A percentile compares a stretch with the other conserved stretches of the same genome.
Conservation (phyloP, 2,888 invertebrate species). For the Ectobius pallidus region DNA sequence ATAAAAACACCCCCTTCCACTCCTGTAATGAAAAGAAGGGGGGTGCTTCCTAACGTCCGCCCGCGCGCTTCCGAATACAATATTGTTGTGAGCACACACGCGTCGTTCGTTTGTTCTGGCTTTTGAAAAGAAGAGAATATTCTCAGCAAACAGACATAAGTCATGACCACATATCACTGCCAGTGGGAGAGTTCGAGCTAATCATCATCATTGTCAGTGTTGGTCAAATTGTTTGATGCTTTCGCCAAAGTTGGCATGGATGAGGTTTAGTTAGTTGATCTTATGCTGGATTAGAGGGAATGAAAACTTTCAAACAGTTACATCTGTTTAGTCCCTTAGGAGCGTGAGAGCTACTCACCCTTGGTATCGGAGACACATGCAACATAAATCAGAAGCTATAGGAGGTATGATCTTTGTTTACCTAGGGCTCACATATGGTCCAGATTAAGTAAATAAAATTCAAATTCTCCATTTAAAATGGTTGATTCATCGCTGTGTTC, state of each 20-base stretch:
- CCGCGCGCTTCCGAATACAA: background rate
- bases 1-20: background rate
- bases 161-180: background rate
- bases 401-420: background rate
- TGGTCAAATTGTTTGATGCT: constrained; percentile 1
- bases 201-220: constrained; percentile 37
- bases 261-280: background rate
- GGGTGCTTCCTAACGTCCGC: background rate
- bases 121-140: constrained; percentile 25
- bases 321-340: background rate
- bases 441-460: background rate
- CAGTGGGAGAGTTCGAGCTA: constrained; percentile 15
- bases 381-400: too few species aligned
- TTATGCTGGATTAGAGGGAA: background rate
- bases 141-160: background rate
- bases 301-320: constrained; percentile 12
- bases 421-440: background rate
- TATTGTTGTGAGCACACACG: background rate
- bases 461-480: too few species aligned
- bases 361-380: background rate
- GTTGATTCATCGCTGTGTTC: too few species aligned
- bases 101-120: constrained; percentile 19
- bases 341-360: constrained; percentile 11
- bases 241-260: background rate
- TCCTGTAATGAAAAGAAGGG: background rate